Evolutionary conservation across 2,888 invertebrate species (phyloP), one percentile per base, ranked within the genome.

Genomic region (Amphipyra tragopoginis): DNA sequence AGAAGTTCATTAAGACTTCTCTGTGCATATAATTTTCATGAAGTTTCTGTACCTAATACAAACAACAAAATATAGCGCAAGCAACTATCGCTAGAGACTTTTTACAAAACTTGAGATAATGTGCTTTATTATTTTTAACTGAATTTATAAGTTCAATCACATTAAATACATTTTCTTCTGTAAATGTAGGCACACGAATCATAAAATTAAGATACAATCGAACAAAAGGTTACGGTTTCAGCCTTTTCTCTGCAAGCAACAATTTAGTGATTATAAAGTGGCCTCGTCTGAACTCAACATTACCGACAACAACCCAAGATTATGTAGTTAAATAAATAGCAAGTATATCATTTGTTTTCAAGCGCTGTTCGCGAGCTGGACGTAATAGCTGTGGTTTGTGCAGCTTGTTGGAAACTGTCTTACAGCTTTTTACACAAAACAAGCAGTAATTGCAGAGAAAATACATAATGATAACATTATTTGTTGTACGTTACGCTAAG

Each of bases 381-480:
- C 11, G 40, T 68, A 73, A 75, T 65, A 44, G 55, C 61, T 73
- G 59, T 42, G 57, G 62, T 69, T 44, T 15, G 40, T 34, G 39
- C 52, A 36, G 69, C 62, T 57, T 33, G 53, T 58, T 68, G 54
- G 39, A 7, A 50, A 38, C 54, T 59, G 54, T 50, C 55, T 38
- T 14, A 14, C 13, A 29, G 45, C 55, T 56, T 38, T 40, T 61
- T 63, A 47, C n/a, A 15, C 15, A 13, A 10, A 51, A 50, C 59
- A 42, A 53, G 60, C 62, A 10, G 61, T 57, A 58, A 78, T 75
- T 75, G 63, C 33, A 36, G 79, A 48, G 76, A 75, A 77, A 73
- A 61, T 68, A 58, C 62, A 65, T 74, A 61, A 65, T 65, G 42
- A 52, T 52, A 55, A 45, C 58, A 64, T 66, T 70, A 74, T 76